Evolutionary conservation across 2,888 invertebrate genomes (phyloP).

Genomic region (Dascillus cervinus): DNA sequence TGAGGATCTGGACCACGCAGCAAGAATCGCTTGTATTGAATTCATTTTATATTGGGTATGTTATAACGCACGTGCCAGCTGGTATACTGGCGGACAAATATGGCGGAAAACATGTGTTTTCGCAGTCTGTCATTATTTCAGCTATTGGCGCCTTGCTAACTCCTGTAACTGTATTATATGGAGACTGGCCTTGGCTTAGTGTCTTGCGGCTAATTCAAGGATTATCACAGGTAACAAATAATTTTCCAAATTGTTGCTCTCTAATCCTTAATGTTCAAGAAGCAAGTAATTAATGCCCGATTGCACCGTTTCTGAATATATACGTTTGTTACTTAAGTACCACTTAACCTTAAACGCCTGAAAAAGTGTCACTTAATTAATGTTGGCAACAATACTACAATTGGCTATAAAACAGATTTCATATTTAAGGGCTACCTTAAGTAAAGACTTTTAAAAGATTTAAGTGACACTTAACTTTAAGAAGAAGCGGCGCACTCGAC

Average conservation of each 20-base stretch:
- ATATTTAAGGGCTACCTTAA: neutral
- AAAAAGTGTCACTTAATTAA: no score
- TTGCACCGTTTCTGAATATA: no score
- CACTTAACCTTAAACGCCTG: no score
- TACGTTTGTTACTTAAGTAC: no score
- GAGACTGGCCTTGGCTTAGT: conserved; percentile 60
- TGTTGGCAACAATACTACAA: no score
- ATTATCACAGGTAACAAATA: conserved; percentile 65
- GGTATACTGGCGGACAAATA: conserved; percentile 65
- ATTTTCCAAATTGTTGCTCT: no score
- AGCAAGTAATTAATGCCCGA: no score
- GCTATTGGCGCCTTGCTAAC: conserved; percentile 69
- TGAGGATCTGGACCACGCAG: conserved; percentile 59
- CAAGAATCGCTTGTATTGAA: conserved; percentile 66
- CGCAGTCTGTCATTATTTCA: conserved; percentile 68
- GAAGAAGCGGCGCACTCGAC: no score
- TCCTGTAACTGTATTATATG: conserved; percentile 56
- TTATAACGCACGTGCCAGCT: conserved; percentile 69
- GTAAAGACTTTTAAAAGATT: neutral
- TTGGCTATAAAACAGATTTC: no score
- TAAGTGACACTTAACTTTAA: neutral
- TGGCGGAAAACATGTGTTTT: conserved; percentile 72
- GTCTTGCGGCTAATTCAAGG: conserved; percentile 67
- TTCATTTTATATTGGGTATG: conserved; percentile 76
- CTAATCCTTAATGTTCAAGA: no score